A percentile compares a stretch with the other conserved stretches of the same genome.
Evolutionary conservation across 2,888 invertebrate species (phyloP).

Genomic region (Malthinus flaveolus): DNA sequence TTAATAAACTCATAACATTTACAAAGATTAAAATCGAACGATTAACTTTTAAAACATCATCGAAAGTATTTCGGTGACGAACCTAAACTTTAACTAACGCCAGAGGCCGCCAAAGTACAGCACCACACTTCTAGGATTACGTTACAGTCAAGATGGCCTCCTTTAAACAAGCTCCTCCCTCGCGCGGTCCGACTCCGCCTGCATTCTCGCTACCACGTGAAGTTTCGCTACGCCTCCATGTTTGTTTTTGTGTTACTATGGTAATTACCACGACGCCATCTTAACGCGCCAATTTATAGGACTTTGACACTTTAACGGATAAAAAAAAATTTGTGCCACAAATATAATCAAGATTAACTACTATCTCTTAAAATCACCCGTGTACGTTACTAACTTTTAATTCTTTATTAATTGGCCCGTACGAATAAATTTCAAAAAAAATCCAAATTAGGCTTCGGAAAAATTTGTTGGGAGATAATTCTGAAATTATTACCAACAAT

Average conservation of each 20-base stretch:
- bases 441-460: too few relatives aligned
- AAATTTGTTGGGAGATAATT: too few relatives aligned
- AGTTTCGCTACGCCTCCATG: conserved; percentile 37
- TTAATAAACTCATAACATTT: too few relatives aligned
- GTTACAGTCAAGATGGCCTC: conserved; percentile 36
- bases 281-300: conserved; percentile 33
- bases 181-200: conserved; percentile 38
- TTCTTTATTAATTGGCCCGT: too few relatives aligned
- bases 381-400: too few relatives aligned
- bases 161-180: conserved; percentile 29
- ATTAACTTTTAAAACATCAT: not conserved
- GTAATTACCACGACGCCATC: conserved; percentile 43
- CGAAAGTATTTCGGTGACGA: conserved; percentile 24
- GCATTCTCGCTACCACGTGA: conserved; percentile 38
- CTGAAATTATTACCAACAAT: too few relatives aligned
- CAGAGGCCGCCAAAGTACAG: conserved; percentile 35
- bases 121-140: conserved; percentile 18
- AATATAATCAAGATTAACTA: too few relatives aligned
- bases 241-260: conserved; percentile 44
- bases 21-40: too few relatives aligned
- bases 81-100: conserved; percentile 23
- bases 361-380: too few relatives aligned
- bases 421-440: too few relatives aligned
- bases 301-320: conserved; percentile 24
- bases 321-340: not conserved